phyloP scores from a whole-genome alignment of 2,113 vertebrate species.

The Lipotes vexillifer region DNA sequence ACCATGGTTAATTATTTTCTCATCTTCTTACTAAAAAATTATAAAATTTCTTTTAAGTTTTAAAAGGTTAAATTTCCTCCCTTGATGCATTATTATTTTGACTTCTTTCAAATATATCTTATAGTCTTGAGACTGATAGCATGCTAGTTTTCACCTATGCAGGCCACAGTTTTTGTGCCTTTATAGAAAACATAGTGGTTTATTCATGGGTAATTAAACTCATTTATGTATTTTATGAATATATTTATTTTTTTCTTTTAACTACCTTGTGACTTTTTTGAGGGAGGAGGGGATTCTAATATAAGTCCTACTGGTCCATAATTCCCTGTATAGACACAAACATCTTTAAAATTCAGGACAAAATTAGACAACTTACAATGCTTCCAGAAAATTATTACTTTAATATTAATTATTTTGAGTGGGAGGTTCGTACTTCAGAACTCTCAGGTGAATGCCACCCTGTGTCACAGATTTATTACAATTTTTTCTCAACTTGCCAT shows the following conservation, averaged over 20 bases:
- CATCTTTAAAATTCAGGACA: neutral
- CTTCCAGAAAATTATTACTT: neutral
- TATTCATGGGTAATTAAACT: neutral
- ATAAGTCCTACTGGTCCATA: neutral
- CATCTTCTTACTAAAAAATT: neutral
- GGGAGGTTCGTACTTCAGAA: neutral
- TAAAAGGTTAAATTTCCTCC: neutral
- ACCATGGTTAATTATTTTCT: neutral
- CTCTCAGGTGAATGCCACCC: neutral
- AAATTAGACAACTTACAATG: neutral
- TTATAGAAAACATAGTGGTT: neutral
- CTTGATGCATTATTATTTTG: neutral
- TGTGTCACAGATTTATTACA: neutral
- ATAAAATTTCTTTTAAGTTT: neutral
- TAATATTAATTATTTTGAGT: neutral
- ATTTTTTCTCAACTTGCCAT: neutral
- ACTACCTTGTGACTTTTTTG: neutral
- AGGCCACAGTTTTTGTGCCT: neutral
- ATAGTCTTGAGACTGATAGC: neutral
- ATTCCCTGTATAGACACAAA: neutral
- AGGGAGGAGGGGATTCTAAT: neutral
- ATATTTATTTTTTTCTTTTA: neutral
- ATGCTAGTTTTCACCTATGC: neutral
- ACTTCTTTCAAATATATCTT: neutral
- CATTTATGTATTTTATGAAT: neutral